Percentiles rank a stretch among this genome's conserved stretches.
Conservation (phyloP, 2,113 vertebrate species). For the Carettochelys insculpta region DNA sequence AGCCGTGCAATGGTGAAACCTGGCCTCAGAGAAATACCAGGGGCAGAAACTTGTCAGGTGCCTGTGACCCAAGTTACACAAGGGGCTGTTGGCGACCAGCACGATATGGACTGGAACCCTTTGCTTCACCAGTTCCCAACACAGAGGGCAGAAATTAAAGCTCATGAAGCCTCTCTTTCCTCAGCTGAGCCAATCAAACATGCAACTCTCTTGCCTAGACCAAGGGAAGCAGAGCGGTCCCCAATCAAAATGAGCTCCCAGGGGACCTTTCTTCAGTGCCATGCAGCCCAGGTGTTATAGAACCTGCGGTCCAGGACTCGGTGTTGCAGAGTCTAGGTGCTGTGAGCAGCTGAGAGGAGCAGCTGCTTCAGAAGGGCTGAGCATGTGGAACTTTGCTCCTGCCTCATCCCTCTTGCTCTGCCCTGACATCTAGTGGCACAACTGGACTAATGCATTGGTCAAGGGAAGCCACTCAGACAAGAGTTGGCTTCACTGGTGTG, state of each 20-base stretch:
- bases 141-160: background rate
- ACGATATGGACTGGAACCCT: background rate
- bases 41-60: background rate
- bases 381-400: background rate
- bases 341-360: background rate
- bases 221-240: background rate
- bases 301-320: background rate
- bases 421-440: constrained; percentile 77
- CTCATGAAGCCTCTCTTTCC: constrained; percentile 11
- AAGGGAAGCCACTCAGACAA: background rate
- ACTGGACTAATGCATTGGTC: constrained; percentile 37
- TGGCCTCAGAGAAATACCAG: background rate
- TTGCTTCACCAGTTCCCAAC: background rate
- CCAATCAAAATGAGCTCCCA: background rate
- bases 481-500: background rate
- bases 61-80: background rate
- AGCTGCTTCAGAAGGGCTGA: background rate
- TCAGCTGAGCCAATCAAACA: constrained; percentile 14
- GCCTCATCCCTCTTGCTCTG: constrained; percentile 49
- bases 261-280: background rate
- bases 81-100: background rate
- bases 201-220: background rate
- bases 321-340: background rate
- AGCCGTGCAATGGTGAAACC: no score
- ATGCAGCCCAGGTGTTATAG: background rate